Conservation (phyloP, 1,140 invertebrate genomes). For the Chionoecetes opilio region DNA sequence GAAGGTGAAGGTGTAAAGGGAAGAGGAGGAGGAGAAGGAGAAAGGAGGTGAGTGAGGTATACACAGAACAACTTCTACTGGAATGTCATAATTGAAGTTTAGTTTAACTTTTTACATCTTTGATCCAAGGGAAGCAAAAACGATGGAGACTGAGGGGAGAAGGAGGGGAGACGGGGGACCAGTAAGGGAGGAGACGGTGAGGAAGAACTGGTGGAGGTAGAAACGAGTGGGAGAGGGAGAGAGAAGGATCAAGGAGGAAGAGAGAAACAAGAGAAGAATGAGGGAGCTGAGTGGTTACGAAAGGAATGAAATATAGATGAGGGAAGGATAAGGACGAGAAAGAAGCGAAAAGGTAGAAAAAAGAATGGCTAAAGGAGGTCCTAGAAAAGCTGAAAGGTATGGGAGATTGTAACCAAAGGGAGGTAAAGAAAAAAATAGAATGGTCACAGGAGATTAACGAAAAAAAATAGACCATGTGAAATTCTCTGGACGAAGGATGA, state of each 20-base stretch:
- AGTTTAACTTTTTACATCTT: constrained; percentile 20
- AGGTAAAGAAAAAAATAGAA: neutral
- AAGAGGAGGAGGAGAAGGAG: neutral
- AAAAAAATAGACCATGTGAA: neutral
- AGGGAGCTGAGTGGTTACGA: neutral
- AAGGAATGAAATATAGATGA: neutral
- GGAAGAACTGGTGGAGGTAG: neutral
- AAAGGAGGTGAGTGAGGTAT: neutral
- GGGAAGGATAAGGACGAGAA: too few species aligned
- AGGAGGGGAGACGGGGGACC: neutral
- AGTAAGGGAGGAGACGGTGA: neutral
- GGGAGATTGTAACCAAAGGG: neutral
- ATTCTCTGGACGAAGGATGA: neutral
- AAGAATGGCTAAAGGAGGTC: neutral
- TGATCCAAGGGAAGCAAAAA: neutral
- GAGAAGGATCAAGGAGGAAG: neutral
- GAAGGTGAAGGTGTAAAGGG: neutral
- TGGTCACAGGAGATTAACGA: neutral
- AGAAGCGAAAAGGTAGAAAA: neutral
- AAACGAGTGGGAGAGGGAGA: neutral
- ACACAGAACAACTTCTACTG: neutral
- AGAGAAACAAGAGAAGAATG: neutral
- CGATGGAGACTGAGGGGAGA: neutral
- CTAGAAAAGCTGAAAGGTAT: neutral
- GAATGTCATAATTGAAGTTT: constrained; percentile 45